Conservation (phyloP, 64 coral and sea anemone species). For the Montipora capricornis region DNA sequence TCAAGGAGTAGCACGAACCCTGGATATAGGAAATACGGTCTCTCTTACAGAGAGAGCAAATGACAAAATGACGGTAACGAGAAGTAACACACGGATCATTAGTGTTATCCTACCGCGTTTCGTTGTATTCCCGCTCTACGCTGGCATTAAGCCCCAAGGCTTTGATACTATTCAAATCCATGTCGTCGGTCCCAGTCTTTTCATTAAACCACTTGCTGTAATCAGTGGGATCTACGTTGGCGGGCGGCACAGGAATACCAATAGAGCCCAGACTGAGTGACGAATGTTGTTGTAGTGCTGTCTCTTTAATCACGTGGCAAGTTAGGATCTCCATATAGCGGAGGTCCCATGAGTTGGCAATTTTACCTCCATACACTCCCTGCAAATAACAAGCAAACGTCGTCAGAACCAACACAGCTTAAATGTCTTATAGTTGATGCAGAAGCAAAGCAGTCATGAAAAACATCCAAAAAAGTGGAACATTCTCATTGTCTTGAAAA, state of each 20-base stretch:
- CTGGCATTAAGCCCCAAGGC: slow-evolving; percentile 78
- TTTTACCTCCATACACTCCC: slow-evolving; percentile 89
- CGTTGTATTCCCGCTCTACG: slow-evolving; percentile 78
- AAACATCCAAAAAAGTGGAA: background rate
- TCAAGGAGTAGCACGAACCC: too few relatives aligned
- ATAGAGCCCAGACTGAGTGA: slow-evolving; percentile 61
- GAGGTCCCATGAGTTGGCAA: slow-evolving; percentile 76
- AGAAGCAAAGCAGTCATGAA: background rate
- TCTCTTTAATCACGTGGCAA: slow-evolving; percentile 62
- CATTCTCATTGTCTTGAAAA: too few relatives aligned
- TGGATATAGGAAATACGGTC: too few relatives aligned
- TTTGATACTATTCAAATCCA: slow-evolving; percentile 22
- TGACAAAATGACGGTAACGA: too few relatives aligned
- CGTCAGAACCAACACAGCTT: background rate
- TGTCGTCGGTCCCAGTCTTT: slow-evolving; percentile 67
- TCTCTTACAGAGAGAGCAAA: too few relatives aligned
- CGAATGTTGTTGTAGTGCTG: slow-evolving; percentile 74
- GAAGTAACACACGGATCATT: too few relatives aligned
- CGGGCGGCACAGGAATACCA: slow-evolving; percentile 83
- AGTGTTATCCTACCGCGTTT: slow-evolving; percentile 51
- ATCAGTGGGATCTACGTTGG: slow-evolving; percentile 89
- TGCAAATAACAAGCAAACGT: background rate
- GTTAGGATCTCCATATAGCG: slow-evolving; percentile 67
- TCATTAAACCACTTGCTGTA: slow-evolving; percentile 92
- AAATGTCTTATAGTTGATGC: background rate